phyloP scores from a whole-genome alignment of 2,113 vertebrate genomes.

The Sorex araneus region DNA sequence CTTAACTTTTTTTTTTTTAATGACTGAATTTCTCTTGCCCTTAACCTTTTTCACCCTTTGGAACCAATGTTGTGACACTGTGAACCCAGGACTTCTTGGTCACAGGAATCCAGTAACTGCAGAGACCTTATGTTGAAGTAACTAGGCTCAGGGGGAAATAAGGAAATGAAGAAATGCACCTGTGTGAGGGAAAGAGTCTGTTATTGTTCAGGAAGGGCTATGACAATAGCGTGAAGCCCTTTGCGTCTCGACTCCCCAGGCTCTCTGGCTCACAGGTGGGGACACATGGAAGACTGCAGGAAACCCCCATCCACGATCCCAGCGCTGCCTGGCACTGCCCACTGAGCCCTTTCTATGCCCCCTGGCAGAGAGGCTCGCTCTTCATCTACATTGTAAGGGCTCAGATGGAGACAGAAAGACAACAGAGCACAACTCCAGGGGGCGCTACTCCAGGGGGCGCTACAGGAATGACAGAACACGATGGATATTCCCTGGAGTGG shows the following conservation, averaged over 20 bases:
- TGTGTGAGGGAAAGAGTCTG: background rate
- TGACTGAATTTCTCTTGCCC: too few species aligned
- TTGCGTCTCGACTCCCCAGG: background rate
- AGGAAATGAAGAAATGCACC: background rate
- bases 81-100: conserved; percentile 17
- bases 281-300: background rate
- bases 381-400: too few species aligned
- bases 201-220: background rate
- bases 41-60: too few species aligned
- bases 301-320: background rate
- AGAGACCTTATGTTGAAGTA: background rate
- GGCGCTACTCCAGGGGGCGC: background rate
- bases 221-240: background rate
- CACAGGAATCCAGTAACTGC: background rate
- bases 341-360: background rate
- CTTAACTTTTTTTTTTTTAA: background rate
- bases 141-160: background rate
- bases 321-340: background rate
- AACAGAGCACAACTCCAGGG: background rate
- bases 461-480: background rate
- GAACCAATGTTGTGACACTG: background rate
- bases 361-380: too few species aligned
- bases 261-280: background rate
- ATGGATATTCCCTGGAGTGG: background rate
- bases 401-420: background rate